These are phyloP conservation scores for Proales similis DNA, from an alignment of 1,140 invertebrate genomes.

Conservation along the genomic window DNA sequence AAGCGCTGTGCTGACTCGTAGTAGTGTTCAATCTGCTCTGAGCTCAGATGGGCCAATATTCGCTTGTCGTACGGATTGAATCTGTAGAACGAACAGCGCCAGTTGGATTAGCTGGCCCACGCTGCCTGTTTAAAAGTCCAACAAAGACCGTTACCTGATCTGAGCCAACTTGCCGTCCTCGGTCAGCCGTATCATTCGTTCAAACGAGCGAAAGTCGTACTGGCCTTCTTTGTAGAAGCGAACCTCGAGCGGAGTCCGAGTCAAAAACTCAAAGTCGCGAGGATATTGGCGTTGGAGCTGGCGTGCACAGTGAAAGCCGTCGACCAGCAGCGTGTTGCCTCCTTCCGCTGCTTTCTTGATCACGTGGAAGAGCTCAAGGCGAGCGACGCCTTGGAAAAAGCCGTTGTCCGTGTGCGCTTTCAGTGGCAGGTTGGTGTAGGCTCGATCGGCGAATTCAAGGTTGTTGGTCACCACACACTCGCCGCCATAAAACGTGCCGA, in stretches of 20 bases:
- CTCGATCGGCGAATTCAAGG: constrained; percentile 60
- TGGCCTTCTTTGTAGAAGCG: constrained; percentile 56
- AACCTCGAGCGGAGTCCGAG: constrained; percentile 57
- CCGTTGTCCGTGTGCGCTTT: constrained; percentile 63
- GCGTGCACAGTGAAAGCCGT: constrained; percentile 63
- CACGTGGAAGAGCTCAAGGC: constrained; percentile 65
- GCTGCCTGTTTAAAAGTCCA: too few species aligned
- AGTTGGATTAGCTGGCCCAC: too few species aligned
- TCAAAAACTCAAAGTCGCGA: constrained; percentile 58
- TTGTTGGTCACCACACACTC: constrained; percentile 58
- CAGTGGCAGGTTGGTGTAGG: constrained; percentile 57
- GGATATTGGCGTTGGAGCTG: constrained; percentile 55
- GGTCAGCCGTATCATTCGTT: constrained; percentile 41
- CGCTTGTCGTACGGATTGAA: constrained; percentile 66
- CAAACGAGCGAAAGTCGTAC: constrained; percentile 41
- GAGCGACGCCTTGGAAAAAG: constrained; percentile 65
- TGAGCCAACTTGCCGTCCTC: constrained; percentile 40
- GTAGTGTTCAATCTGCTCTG: constrained; percentile 57
- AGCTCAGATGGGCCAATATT: constrained; percentile 55
- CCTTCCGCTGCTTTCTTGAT: constrained; percentile 59
- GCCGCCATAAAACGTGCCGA: constrained; percentile 58
- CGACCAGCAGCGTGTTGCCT: constrained; percentile 63
- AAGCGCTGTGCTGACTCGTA: constrained; percentile 60
- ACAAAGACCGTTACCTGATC: constrained; percentile 43
- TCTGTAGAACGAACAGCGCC: too few species aligned